Base-by-base conservation (phyloP, 1,140 invertebrate genomes). In the Microplitis demolitor region DNA sequence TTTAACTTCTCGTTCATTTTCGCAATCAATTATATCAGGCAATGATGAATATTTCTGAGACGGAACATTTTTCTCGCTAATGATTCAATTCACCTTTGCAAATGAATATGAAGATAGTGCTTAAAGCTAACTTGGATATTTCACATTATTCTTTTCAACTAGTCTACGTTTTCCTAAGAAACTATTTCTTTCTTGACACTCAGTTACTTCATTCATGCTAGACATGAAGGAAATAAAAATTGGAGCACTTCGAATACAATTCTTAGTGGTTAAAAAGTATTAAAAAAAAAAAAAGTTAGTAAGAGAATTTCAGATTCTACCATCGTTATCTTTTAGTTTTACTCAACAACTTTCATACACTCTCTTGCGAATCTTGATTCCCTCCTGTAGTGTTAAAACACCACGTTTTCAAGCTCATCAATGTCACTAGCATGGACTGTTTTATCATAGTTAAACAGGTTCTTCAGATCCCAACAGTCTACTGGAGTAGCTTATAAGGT, bases 371-470 rank as follows among this genome's bases (percentile, higher is more conserved):
- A 9, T 39, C 66, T 53, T 31, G 9, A 24, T 35, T 37, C 1
- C 24, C 50, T 66, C 4, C 50, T 34, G 31, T 54, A 31, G 5
- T 67, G 39, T 39, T 31, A 53, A 13, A 45, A 50, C 5, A 63
- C 11, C 14, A 61, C 16, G 63, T 45, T 35, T 61, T 62, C 33
- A 34, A 60, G 39, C 56, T 51, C 63, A 34, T 72, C 71, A 72
- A 62, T 72, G 71, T 72, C 71, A 72, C 53, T 9, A 31, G 34
- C 63, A 72, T 45, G 35, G 67, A 67, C 37, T 33, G 50, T 72
- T 72, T 72, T 72, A 72, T 72, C 58, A 67, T 72, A 58, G 71
- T 60, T 72, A 16, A 72, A 72, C 63, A 14, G 69, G 64, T 61
- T 13, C 63, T 69, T 37, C 60, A 62, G 70, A 34, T 50, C 64